Conservation (phyloP, 2,113 vertebrate species). For the Pycnonotus jocosus region DNA sequence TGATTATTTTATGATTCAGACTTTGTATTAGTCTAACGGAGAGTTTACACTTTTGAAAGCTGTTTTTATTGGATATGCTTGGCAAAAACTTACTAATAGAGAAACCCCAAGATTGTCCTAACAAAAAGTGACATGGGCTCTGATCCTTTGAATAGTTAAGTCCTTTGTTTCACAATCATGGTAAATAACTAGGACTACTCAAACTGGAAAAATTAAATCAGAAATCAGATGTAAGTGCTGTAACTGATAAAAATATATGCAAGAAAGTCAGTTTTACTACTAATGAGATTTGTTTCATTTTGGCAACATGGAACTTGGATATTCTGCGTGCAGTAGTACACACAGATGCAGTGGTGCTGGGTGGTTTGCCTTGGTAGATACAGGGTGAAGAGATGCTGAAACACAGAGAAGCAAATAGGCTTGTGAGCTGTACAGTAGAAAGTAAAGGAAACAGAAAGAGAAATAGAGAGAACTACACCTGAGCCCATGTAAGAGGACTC, state of each 20-base stretch:
- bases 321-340: background rate
- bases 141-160: background rate
- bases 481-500: background rate
- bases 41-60: background rate
- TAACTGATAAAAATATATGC: background rate
- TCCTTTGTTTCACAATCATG: background rate
- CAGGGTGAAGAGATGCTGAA: background rate
- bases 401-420: background rate
- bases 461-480: background rate
- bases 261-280: background rate
- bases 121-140: background rate
- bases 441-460: background rate
- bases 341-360: accelerated
- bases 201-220: background rate
- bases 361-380: background rate
- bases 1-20: background rate
- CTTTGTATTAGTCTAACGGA: background rate
- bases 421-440: background rate
- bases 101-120: background rate
- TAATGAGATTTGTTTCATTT: background rate
- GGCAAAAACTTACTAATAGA: background rate
- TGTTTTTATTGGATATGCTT: background rate
- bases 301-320: background rate
- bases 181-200: background rate
- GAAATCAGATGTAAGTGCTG: background rate